Evolutionary conservation across 1,140 invertebrate genomes (phyloP), one percentile per base, ranked within the genome.

Genomic region (Oryzaephilus surinamensis): DNA sequence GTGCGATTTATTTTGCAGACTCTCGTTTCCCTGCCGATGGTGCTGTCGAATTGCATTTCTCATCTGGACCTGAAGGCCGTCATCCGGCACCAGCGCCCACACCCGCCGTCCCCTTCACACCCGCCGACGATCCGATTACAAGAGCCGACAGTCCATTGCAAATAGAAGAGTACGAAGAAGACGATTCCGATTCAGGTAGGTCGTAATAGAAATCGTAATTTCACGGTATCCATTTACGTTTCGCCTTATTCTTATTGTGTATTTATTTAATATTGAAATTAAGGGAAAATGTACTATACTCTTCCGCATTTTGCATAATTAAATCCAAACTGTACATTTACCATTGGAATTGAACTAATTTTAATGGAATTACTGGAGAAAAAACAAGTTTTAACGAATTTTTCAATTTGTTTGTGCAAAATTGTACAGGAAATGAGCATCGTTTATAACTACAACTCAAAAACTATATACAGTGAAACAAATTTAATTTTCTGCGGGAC

Each of bases 121-220:
- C 71, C 49, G 61, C 75, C 46, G 67, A 76, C 15, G 72, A 88
- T 58, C 75, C 76, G 1, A 71, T 91, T 21, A 74, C 81, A 1
- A 67, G 83, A 29, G 84, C 79, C 62, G 85, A 93, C 64, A 88
- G 83, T 39, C 86, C 90, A 50, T 81, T 89, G 52, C 79, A 84
- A 52, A 71, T 87, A 46, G 65, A 70, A 34, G 57, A 59, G 11
- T 61, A 46, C 20, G 55, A 54, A 11, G 56, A 62, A 14, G 64
- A 65, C 38, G 64, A 63, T 39, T 52, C 55, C 6, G 58, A 61
- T 40, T 51, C 53, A 28, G 60, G 57, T 61, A 46, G 46, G 44
- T 46, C 29, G 13, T 34, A 13, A 5, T 16, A 24, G 19, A 14
- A 5, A 17, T 11, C 13, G 13, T 5, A 11, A 5, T 5, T 31